Conservation (phyloP, 2,797 vertebrate genomes). For the Thaleichthys pacificus region DNA sequence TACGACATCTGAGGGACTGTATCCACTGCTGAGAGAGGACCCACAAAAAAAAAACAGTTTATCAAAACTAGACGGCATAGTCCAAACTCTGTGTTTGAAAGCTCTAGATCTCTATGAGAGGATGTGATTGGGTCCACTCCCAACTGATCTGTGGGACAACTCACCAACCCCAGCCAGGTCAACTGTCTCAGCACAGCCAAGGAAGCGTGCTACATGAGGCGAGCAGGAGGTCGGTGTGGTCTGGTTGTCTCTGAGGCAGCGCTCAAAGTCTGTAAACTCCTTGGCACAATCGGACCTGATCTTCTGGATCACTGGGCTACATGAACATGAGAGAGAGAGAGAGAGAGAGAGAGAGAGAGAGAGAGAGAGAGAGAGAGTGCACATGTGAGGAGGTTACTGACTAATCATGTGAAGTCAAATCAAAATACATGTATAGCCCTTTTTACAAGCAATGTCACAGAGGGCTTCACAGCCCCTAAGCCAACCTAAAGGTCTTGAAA, state of each 20-base stretch:
- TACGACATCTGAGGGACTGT: conserved; percentile 63
- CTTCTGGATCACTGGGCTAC: conserved; percentile 88
- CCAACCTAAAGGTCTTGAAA: neutral
- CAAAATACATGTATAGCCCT: too few relatives aligned
- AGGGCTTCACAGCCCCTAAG: too few relatives aligned
- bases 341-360: neutral
- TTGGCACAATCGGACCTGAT: conserved; percentile 82
- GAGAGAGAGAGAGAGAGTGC: neutral
- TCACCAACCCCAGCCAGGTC: conserved; percentile 71
- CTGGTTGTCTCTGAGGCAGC: conserved; percentile 84
- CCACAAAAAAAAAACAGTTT: neutral
- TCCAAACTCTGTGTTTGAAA: neutral
- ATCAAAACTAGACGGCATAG: neutral
- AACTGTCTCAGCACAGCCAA: conserved; percentile 86
- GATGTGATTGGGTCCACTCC: too few relatives aligned
- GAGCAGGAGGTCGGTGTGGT: conserved; percentile 75
- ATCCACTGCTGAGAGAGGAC: conserved; percentile 50
- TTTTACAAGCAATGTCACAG: too few relatives aligned
- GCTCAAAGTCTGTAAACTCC: conserved; percentile 86
- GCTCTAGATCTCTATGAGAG: too few relatives aligned
- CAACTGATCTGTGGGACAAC: conserved; percentile 13
- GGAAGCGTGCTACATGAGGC: conserved; percentile 78
- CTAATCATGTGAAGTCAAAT: too few relatives aligned
- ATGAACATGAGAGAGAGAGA: neutral
- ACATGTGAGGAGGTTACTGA: neutral